These are phyloP conservation scores for Papilio xuthus DNA, from an alignment of 1,140 invertebrate genomes.

Conservation along the genomic window DNA sequence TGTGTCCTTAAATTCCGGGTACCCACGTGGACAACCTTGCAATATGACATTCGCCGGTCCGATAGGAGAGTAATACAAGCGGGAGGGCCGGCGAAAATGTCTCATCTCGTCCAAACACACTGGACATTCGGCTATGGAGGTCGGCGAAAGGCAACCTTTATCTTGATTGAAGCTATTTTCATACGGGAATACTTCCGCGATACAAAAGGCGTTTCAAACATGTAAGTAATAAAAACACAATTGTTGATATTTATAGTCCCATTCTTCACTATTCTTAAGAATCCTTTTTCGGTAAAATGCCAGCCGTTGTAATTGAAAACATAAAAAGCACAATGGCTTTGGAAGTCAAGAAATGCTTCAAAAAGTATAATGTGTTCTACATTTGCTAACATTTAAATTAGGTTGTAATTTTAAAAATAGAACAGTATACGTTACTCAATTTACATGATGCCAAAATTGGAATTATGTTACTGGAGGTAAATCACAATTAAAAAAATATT, in stretches of 20 bases:
- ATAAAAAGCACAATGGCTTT: constrained; percentile 9
- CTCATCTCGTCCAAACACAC: constrained; percentile 29
- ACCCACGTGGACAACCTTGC: not conserved
- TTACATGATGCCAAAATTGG: not conserved
- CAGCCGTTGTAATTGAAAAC: not conserved
- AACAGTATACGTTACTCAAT: not conserved
- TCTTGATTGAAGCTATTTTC: constrained; percentile 18
- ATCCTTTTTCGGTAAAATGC: constrained; percentile 30
- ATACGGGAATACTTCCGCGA: not conserved
- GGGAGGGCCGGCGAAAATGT: not conserved
- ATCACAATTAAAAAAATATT: not conserved
- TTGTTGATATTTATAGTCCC: constrained; percentile 9
- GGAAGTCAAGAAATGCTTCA: not conserved
- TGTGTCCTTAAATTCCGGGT: not conserved
- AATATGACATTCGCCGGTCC: constrained; percentile 11
- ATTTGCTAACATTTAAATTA: not conserved
- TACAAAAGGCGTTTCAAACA: not conserved
- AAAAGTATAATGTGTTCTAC: not conserved
- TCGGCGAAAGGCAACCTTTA: constrained; percentile 47
- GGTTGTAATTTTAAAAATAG: not conserved
- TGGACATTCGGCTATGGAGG: constrained; percentile 40
- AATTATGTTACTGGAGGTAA: too few relatives aligned
- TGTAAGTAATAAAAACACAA: not conserved
- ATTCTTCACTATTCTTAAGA: constrained; percentile 16
- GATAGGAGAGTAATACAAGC: constrained; percentile 23